These are phyloP conservation scores for Rhea pennata DNA, from an alignment of 2,113 vertebrate species.

Conservation along the genomic window DNA sequence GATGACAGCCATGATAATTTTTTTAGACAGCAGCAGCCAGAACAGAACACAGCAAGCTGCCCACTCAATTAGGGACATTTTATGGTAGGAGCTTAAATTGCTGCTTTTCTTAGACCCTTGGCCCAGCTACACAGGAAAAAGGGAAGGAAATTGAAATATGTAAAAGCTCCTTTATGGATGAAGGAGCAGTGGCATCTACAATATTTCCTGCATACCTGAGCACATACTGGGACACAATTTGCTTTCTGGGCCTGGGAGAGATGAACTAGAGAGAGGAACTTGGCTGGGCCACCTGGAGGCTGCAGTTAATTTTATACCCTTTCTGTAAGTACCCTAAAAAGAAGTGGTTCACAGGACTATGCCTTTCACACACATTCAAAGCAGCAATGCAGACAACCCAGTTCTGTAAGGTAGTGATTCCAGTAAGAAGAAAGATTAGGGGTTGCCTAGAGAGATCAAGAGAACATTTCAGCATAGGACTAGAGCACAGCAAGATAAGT, in stretches of 20 bases:
- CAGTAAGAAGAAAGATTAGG: background rate
- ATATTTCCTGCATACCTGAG: background rate
- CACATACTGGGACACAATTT: background rate
- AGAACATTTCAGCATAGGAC: background rate
- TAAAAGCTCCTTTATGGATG: background rate
- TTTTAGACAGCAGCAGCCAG: background rate
- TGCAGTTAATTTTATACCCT: background rate
- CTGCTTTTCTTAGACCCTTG: background rate
- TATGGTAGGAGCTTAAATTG: background rate
- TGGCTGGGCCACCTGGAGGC: background rate
- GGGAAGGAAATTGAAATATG: slow-evolving; percentile 7
- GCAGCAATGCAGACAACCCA: background rate
- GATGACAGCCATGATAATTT: background rate
- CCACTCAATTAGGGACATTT: background rate
- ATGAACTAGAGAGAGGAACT: background rate
- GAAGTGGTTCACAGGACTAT: background rate
- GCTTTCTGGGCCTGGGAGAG: background rate
- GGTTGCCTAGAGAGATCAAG: background rate
- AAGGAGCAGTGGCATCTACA: background rate
- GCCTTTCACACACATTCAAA: background rate
- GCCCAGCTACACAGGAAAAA: background rate
- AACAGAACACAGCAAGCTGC: slow-evolving; percentile 1
- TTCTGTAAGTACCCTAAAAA: background rate
- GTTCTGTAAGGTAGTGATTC: background rate
- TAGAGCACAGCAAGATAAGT: background rate